Evolutionary conservation across 2,888 invertebrate species (phyloP).

Genomic region (Cylindroiulus punctatus): DNA sequence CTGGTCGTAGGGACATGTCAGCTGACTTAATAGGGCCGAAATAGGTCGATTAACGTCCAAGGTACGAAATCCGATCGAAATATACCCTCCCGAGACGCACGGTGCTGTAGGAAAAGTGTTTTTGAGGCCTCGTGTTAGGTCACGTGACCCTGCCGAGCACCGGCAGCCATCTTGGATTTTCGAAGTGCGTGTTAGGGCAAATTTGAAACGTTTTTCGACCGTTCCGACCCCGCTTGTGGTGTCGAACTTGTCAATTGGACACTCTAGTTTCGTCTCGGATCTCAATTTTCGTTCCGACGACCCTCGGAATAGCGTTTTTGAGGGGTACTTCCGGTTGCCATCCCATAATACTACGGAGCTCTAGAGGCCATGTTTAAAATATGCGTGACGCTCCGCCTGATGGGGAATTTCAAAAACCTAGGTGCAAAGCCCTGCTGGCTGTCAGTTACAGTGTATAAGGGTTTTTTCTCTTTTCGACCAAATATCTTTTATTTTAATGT

Average conservation of each 20-base stretch:
- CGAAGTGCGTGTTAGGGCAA: conserved; percentile 56
- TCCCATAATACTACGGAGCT: conserved; percentile 53
- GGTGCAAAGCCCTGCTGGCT: conserved; percentile 31
- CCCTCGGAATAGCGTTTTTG: neutral
- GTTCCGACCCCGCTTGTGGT: neutral
- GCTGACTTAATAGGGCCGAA: neutral
- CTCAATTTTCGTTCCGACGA: neutral
- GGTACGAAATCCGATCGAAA: neutral
- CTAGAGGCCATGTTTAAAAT: neutral
- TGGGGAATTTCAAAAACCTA: neutral
- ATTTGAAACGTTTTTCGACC: neutral
- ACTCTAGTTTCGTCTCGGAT: neutral
- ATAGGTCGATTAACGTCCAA: neutral
- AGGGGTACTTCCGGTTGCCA: conserved; percentile 50
- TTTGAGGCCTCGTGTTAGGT: conserved; percentile 46
- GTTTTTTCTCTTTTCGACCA: neutral
- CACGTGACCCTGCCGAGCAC: conserved; percentile 46
- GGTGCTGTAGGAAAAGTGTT: neutral
- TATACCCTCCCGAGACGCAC: neutral
- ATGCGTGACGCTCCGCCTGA: conserved; percentile 34
- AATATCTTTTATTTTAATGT: neutral
- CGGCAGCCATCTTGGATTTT: conserved; percentile 74
- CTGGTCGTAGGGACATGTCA: neutral
- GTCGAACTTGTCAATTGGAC: neutral
- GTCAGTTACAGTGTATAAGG: neutral